Evolutionary conservation across 2,797 vertebrate genomes (phyloP).

Genomic region (Poeciliopsis presidionis): DNA sequence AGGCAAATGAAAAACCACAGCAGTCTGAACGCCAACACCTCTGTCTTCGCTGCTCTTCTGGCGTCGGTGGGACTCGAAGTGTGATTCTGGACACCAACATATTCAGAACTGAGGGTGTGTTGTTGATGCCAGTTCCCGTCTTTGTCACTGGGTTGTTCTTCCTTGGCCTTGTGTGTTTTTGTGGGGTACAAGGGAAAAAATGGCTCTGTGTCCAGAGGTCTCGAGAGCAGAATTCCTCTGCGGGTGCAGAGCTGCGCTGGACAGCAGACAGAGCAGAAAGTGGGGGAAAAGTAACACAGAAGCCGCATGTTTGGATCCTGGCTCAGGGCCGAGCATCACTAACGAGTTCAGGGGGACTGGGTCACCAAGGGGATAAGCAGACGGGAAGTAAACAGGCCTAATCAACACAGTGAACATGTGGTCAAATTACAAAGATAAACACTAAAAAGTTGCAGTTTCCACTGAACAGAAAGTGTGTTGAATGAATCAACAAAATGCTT

Average conservation of each 20-base stretch:
- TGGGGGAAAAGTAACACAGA: constrained; percentile 31
- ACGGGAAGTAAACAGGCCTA: constrained; percentile 46
- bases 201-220: constrained; percentile 68
- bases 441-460: not conserved
- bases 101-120: constrained; percentile 67
- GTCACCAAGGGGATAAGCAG: constrained; percentile 45
- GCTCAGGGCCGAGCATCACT: constrained; percentile 46
- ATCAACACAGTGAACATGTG: constrained; percentile 29
- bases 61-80: constrained; percentile 53
- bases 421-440: constrained; percentile 9
- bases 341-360: constrained; percentile 43
- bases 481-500: not conserved
- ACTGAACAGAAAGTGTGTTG: not conserved
- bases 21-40: constrained; percentile 51
- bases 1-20: constrained; percentile 51
- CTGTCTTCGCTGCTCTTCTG: constrained; percentile 54
- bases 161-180: constrained; percentile 43
- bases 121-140: constrained; percentile 63
- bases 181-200: constrained; percentile 70
- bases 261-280: constrained; percentile 37
- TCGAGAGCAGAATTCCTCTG: constrained; percentile 58
- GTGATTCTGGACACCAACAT: constrained; percentile 67
- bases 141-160: constrained; percentile 65
- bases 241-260: constrained; percentile 41
- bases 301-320: constrained; percentile 54